Percentiles rank a stretch among this genome's conserved stretches.
These are phyloP conservation scores for Gastrophryne carolinensis DNA, from an alignment of 2,797 vertebrate genomes.

Conservation along the genomic window DNA sequence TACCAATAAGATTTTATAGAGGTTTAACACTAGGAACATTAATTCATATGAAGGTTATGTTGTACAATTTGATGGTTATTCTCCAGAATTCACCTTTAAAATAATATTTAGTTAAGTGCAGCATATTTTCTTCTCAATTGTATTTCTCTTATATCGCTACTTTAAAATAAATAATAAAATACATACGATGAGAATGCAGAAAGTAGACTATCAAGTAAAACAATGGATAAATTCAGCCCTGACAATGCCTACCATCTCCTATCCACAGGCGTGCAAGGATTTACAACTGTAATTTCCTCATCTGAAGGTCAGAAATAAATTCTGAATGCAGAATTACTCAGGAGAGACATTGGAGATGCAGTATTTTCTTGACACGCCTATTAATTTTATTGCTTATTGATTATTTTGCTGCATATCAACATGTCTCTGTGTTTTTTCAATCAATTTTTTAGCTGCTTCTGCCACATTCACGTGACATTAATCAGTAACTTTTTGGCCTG, in stretches of 20 bases:
- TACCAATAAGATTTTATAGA: no score
- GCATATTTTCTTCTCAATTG: background rate
- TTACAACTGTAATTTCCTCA: slow-evolving; percentile 41
- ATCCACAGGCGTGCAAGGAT: slow-evolving; percentile 25
- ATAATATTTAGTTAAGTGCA: no score
- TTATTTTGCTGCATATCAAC: slow-evolving; percentile 49
- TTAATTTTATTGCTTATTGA: slow-evolving; percentile 52
- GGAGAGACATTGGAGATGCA: slow-evolving; percentile 41
- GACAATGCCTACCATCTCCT: slow-evolving; percentile 32
- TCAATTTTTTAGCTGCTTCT: slow-evolving; percentile 10
- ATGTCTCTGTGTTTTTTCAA: slow-evolving; percentile 42
- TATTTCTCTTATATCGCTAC: background rate
- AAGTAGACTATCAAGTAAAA: slow-evolving; percentile 4
- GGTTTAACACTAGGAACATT: no score
- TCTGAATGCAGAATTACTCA: slow-evolving; percentile 36
- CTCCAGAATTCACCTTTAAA: no score
- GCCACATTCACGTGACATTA: slow-evolving; percentile 33
- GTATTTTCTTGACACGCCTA: slow-evolving; percentile 48
- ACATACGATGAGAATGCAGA: slow-evolving; percentile 1
- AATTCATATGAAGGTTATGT: no score
- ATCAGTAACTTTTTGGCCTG: slow-evolving; percentile 40
- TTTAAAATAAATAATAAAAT: background rate
- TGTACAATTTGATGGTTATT: no score
- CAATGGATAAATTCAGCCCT: slow-evolving; percentile 31
- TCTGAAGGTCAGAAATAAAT: slow-evolving; percentile 46